Evolutionary conservation across 2,888 invertebrate genomes (phyloP), one percentile per base, ranked within the genome.

Genomic region (Orthosia cruda): DNA sequence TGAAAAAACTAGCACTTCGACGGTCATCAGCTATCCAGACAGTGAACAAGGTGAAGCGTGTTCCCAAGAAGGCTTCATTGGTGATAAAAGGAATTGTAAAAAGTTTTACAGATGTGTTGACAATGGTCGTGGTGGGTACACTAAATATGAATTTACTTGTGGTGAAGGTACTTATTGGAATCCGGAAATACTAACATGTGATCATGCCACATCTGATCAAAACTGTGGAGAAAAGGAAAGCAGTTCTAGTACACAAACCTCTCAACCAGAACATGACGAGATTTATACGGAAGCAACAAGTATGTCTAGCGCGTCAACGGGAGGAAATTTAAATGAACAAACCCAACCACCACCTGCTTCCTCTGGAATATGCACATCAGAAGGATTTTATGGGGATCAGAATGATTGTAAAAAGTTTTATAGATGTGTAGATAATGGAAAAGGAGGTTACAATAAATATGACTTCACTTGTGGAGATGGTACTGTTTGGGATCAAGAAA

Each of bases 121-220:
- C 74, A 97, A 97, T 89, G 97, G 97, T 0, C 94, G 96, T 47
- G 97, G 97, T 77, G 96, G 96, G 4, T 98, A 96, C 87, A 97
- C 94, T 63, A 97, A 97, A 93, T 98, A 98, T 90, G 97, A 98
- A 80, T 98, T 98, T 91, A 95, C 95, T 18, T 98, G 98, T 92
- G 98, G 97, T 4, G 97, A 97, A 71, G 98, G 98, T 66, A 98
- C 98, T 9, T 97, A 98, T 50, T 98, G 98, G 98, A 98, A 98
- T 93, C 97, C 97, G 74, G 94, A 96, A 68, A 94, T 97, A 75
- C 95, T 97, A 90, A 97, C 97, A 65, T 98, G 98, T 91, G 98
- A 98, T 92, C 97, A 98, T 90, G 97, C 97, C 57, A 72, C 78
- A 70, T 59, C 74, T 71, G 59, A 80, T 66, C 71, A 79, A 76